These are phyloP conservation scores for Cephus sareptanus DNA, from an alignment of 2,888 invertebrate species.

Conservation along the genomic window DNA sequence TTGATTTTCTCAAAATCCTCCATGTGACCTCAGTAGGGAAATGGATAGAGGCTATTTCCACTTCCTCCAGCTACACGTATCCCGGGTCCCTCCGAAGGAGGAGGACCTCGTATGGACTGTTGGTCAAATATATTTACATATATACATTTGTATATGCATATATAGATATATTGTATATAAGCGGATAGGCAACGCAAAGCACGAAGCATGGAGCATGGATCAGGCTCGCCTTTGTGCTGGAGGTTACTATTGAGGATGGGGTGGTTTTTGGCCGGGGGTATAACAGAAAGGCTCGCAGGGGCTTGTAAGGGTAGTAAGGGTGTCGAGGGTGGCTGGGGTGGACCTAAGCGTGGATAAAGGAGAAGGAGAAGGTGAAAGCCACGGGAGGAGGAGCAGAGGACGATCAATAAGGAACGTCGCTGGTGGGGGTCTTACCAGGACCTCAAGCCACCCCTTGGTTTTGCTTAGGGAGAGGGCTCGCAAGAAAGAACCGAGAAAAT, in stretches of 20 bases:
- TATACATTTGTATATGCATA: not conserved
- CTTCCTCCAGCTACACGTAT: not conserved
- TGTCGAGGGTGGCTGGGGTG: constrained; percentile 49
- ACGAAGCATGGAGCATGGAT: constrained; percentile 17
- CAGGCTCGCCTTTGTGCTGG: constrained; percentile 27
- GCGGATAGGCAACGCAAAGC: not conserved
- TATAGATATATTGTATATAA: not conserved
- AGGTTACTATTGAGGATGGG: constrained; percentile 38
- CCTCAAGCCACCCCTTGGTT: constrained; percentile 58
- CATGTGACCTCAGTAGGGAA: not conserved
- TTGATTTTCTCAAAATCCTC: not conserved
- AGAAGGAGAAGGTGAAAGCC: constrained; percentile 37
- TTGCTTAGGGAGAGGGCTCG: constrained; percentile 57
- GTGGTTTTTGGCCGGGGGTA: constrained; percentile 60
- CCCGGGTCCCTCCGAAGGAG: not conserved
- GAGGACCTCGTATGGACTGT: not conserved
- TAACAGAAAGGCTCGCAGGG: constrained; percentile 52
- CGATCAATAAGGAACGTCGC: constrained; percentile 64
- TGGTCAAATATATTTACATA: not conserved
- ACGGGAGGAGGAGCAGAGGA: constrained; percentile 55
- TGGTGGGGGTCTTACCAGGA: constrained; percentile 64
- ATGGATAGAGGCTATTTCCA: not conserved
- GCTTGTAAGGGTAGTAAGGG: constrained; percentile 22
- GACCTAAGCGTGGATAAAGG: constrained; percentile 58
- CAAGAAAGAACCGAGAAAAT: constrained; percentile 65